These are phyloP conservation scores for Drosophila koepferae DNA, from an alignment of 2,888 invertebrate genomes.

Conservation along the genomic window DNA sequence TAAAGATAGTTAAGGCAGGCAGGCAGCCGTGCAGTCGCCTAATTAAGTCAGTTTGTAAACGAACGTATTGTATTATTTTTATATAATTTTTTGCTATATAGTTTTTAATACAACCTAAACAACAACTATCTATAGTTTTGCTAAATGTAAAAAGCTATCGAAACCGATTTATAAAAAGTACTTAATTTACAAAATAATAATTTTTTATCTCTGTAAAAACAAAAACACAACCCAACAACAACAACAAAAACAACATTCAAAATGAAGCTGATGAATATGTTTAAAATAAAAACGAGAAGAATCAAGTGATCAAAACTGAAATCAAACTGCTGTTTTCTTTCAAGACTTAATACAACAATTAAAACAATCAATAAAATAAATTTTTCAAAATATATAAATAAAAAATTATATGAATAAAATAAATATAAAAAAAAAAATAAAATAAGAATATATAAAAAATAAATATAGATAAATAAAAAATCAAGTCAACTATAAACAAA, in stretches of 20 bases:
- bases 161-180: slow-evolving; percentile 81
- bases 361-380: neutral
- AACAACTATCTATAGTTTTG: slow-evolving; percentile 52
- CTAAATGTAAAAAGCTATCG: slow-evolving; percentile 66
- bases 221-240: slow-evolving; percentile 37
- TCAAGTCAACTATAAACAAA: no score
- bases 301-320: slow-evolving; percentile 68
- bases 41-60: slow-evolving; percentile 78
- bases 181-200: slow-evolving; percentile 80
- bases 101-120: slow-evolving; percentile 52
- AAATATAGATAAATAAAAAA: no score
- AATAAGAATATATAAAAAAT: no score
- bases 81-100: slow-evolving; percentile 71
- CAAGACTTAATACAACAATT: neutral
- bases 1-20: slow-evolving; percentile 32
- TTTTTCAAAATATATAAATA: neutral
- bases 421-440: no score
- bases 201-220: slow-evolving; percentile 67
- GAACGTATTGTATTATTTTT: slow-evolving; percentile 81
- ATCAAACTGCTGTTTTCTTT: neutral
- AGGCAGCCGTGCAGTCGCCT: slow-evolving; percentile 46
- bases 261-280: slow-evolving; percentile 66
- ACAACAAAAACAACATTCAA: slow-evolving; percentile 28
- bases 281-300: slow-evolving; percentile 52
- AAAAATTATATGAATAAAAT: no score